phyloP scores from a whole-genome alignment of 2,888 invertebrate species.

The Galerucella pusilla region DNA sequence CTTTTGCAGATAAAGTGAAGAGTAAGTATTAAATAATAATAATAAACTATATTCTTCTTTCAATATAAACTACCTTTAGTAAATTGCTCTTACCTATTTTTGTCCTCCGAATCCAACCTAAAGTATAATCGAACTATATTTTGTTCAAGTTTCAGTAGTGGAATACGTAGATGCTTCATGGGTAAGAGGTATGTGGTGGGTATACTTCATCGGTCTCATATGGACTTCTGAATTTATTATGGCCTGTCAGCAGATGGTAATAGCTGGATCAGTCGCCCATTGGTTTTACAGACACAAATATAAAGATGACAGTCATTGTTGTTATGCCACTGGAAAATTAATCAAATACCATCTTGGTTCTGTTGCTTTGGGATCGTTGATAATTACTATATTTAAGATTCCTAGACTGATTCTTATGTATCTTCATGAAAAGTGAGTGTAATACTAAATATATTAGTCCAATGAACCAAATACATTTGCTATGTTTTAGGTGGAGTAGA shows the following conservation, averaged over 20 bases:
- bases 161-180: conserved; percentile 82
- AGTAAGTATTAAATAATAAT: conserved; percentile 44
- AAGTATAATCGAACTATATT: background rate
- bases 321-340: conserved; percentile 79
- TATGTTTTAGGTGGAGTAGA: conserved; percentile 70
- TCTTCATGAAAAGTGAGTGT: conserved; percentile 78
- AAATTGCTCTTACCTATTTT: too few relatives aligned
- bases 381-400: conserved; percentile 93
- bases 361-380: conserved; percentile 92
- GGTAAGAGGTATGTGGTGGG: conserved; percentile 95
- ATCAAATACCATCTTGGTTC: conserved; percentile 93
- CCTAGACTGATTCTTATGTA: conserved; percentile 90
- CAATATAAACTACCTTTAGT: too few relatives aligned
- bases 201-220: conserved; percentile 88
- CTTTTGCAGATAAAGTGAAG: conserved; percentile 52
- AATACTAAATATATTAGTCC: conserved; percentile 5
- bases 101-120: background rate
- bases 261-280: conserved; percentile 91
- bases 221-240: conserved; percentile 96
- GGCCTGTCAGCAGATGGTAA: conserved; percentile 93
- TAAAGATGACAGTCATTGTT: conserved; percentile 74
- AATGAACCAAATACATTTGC: background rate
- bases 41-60: too few relatives aligned
- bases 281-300: conserved; percentile 92
- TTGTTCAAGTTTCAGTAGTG: conserved; percentile 71